Evolutionary conservation across 30 jellyfish, hydroid and myxozoan species (phyloP), one percentile per base, ranked within the genome.

Genomic region (Turritopsis rubra): DNA sequence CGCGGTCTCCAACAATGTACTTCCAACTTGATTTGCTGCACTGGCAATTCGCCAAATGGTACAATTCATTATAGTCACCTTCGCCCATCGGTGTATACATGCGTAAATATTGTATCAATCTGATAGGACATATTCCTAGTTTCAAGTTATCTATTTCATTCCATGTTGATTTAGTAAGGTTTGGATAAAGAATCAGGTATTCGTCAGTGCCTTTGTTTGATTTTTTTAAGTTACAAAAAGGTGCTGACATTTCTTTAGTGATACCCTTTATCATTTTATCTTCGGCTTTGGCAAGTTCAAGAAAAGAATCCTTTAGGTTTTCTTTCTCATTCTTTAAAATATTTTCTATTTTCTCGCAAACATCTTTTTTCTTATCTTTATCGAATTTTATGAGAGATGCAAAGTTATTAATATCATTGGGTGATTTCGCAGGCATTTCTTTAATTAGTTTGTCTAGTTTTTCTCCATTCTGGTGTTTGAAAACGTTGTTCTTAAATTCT

Each of bases 11-110:
- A 0, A 74, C 82, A 74, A 74, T 41, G 23, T 74, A 74, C 41
- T 74, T 74, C 82, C 82, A 74, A 16, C 17, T 21, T n/a, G 65
- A 24, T 16, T 1, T 0, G 18, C 23, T 28, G 8, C 82, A 74
- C 54, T 74, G 52, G 65, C 82, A 74, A 30, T 74, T 74, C 41
- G 82, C 19, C 60, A 74, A 29, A 4, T 74, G 82, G 65, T 74
- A 74, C 24, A 74, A 29, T 0, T 74, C 82, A n/a, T 74, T 74
- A 29, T 74, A 74, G 27, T 74, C 82, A 21, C 82, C 82, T 41
- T 74, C 82, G 9, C 41, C 82, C 41, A 23, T 24, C 26, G 65
- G 18, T 7, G 16, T 74, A n/a, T 74, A 9, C 82, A 74, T 74
- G 28, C 82, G 53, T 1, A 74, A 74, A 29, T 16, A 74, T 21